Base-by-base conservation (phyloP, 1,140 invertebrate species). In the Drosophila bifasciata region DNA sequence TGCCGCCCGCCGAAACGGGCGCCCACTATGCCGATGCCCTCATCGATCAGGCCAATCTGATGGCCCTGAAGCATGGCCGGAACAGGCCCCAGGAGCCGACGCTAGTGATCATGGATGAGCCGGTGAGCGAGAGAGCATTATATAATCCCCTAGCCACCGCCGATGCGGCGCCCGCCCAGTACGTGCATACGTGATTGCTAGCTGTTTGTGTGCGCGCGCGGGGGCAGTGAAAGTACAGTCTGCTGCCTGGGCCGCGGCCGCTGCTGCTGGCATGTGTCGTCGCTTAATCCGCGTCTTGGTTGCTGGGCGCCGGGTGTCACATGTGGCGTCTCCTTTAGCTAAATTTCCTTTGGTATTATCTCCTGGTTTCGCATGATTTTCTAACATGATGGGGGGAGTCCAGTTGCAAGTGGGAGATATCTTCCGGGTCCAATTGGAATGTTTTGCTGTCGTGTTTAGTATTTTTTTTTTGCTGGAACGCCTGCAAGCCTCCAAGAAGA, bases 1-100 rank as follows among this genome's bases (percentile, higher is more conserved):
- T 92, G 8, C 56, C 79, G 40, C 92, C 93, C 16, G 49, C 66
- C 43, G 90, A 91, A 60, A 91, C 90, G 50, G 86, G 68, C n/a
- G 48, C 41, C 62, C 68, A 78, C 51, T 58, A 58, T 1, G 59
- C 44, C 21, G 83, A 86, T 11, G 74, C 75, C 21, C 67, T 86
- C 19, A 56, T 49, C 51, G 77, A 68, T 28, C 83, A 78, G 62
- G 80, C 73, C 45, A 69, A 58, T 40, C 60, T 60, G 43, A 44
- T 67, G 51, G 57, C 59, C 41, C 68, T 74, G 0, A 88, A 64
- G 58, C 61, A 88, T 41, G 72, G 72, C 19, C 58, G 60, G 6
- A 25, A 32, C 23, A 58, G 80, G 25, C 25, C 15, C 5, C 67
- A 74, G 73, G 75, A 77, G 39, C 48, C 63, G 1, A 36, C 76